These are phyloP conservation scores for Indicator indicator DNA, from an alignment of 2,113 vertebrate genomes.

Conservation along the genomic window DNA sequence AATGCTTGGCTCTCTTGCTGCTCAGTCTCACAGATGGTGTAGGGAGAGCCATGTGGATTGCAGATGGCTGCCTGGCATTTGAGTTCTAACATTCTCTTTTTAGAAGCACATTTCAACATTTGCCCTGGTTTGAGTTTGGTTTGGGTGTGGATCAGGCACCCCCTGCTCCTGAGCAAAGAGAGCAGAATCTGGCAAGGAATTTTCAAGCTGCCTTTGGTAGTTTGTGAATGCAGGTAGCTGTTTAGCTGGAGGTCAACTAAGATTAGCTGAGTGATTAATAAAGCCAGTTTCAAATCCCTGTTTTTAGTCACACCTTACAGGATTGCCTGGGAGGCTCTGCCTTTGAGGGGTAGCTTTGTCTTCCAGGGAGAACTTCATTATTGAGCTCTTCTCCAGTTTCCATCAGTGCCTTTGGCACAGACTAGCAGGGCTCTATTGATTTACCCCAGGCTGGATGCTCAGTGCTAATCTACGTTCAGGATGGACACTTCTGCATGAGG, in stretches of 20 bases:
- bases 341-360: neutral
- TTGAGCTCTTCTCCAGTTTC: neutral
- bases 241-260: neutral
- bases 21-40: neutral
- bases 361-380: neutral
- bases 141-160: neutral
- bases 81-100: neutral
- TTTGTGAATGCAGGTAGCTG: neutral
- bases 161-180: neutral
- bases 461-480: neutral
- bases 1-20: neutral
- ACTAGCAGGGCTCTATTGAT: neutral
- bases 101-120: neutral
- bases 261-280: neutral
- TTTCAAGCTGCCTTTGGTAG: neutral
- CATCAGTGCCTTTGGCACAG: neutral
- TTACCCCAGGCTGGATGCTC: neutral
- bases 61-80: neutral
- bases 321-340: neutral
- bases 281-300: neutral
- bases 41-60: neutral
- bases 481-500: neutral
- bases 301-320: neutral
- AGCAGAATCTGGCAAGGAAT: neutral
- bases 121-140: neutral